Evolutionary conservation across 2,113 vertebrate species (phyloP).

Genomic region (Prinia subflava): DNA sequence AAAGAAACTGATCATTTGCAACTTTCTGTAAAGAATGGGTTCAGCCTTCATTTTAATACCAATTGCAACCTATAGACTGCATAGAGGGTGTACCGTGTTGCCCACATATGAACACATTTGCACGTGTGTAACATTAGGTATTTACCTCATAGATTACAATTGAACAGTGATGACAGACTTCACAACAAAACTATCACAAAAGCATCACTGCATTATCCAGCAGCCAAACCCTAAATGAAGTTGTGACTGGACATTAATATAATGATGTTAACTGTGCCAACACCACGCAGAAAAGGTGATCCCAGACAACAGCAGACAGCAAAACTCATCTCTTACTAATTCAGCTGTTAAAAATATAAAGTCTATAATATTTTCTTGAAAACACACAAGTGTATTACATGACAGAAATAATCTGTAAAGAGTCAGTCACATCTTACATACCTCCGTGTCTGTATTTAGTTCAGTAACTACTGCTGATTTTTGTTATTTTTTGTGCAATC

Average conservation of each 20-base stretch:
- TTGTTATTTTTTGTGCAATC: background rate
- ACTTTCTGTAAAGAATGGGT: background rate
- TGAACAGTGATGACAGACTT: background rate
- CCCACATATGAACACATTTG: background rate
- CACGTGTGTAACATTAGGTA: rapidly evolving
- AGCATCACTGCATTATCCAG: background rate
- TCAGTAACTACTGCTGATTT: rapidly evolving
- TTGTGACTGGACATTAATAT: background rate
- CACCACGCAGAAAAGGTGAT: background rate
- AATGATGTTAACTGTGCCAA: background rate
- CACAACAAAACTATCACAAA: background rate
- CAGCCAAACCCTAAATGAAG: background rate
- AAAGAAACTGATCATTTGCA: background rate
- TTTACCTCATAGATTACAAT: background rate
- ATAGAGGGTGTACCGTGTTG: rapidly evolving
- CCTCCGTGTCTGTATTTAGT: background rate
- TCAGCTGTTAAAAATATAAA: background rate
- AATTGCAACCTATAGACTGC: background rate
- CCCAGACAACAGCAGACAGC: background rate
- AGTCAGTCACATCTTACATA: rapidly evolving
- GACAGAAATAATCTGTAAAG: background rate
- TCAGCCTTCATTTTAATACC: background rate
- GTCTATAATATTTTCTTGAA: background rate
- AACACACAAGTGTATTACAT: background rate
- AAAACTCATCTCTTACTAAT: background rate